These are phyloP conservation scores for Podarcis cretensis DNA, from an alignment of 2,113 vertebrate genomes.

Conservation along the genomic window DNA sequence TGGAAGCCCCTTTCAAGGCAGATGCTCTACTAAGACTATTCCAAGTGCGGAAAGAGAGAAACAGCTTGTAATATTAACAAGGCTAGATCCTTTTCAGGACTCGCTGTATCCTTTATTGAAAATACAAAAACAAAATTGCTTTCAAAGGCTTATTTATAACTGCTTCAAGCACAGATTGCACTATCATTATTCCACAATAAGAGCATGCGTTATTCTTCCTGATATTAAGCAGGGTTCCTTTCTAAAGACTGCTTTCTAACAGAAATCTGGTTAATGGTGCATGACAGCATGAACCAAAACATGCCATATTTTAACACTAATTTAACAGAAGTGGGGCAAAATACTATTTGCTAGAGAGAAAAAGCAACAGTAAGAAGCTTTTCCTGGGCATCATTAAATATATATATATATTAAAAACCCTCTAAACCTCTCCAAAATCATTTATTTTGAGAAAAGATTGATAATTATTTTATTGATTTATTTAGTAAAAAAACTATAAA, in stretches of 20 bases:
- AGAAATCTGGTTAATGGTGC: constrained; percentile 39
- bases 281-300: constrained; percentile 50
- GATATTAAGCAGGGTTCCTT: constrained; percentile 60
- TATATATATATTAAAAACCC: neutral
- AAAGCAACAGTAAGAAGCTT: neutral
- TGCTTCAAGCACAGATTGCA: constrained; percentile 63
- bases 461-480: too few relatives aligned
- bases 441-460: constrained; percentile 7
- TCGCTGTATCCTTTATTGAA: constrained; percentile 67
- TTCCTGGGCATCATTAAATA: constrained; percentile 26
- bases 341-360: neutral
- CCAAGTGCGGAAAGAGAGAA: constrained; percentile 52
- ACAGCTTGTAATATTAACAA: constrained; percentile 68
- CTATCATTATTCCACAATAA: constrained; percentile 58
- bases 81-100: constrained; percentile 60
- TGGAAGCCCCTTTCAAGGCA: constrained; percentile 54
- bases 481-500: too few relatives aligned
- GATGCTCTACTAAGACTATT: constrained; percentile 58
- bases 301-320: constrained; percentile 25
- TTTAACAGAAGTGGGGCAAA: constrained; percentile 20
- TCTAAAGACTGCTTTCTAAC: constrained; percentile 46
- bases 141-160: constrained; percentile 71
- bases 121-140: constrained; percentile 62
- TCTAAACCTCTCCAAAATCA: neutral
- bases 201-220: constrained; percentile 59